These are phyloP conservation scores for Panthera uncia DNA, from an alignment of 2,113 vertebrate genomes.

Conservation along the genomic window DNA sequence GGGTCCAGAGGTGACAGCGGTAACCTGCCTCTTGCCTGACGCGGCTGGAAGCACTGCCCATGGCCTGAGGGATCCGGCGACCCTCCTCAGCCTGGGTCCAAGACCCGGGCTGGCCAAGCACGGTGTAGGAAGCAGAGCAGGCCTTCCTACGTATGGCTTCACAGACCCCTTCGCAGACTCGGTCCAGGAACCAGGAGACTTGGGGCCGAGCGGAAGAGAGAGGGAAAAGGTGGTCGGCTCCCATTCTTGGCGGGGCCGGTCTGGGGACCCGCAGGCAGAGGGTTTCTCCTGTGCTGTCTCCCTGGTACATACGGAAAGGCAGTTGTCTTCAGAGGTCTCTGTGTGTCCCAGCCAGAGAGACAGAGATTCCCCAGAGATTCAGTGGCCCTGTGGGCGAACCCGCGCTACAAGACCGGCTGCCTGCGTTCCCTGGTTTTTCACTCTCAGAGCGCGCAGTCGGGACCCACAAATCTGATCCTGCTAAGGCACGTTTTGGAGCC, in stretches of 20 bases:
- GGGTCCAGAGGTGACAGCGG: background rate
- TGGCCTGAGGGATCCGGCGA: fast-evolving
- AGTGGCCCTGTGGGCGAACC: too few species aligned
- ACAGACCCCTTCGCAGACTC: background rate
- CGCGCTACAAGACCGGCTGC: fast-evolving
- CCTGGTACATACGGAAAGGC: background rate
- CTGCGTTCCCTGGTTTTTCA: fast-evolving
- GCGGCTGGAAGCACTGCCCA: fast-evolving
- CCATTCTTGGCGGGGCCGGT: fast-evolving
- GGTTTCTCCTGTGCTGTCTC: background rate
- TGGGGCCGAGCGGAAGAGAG: fast-evolving
- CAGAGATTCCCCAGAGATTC: background rate
- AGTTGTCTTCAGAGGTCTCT: background rate
- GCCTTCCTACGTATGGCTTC: background rate
- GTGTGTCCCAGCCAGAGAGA: background rate
- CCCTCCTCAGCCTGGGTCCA: background rate
- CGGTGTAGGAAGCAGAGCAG: background rate
- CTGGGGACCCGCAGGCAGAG: fast-evolving
- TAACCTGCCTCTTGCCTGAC: background rate
- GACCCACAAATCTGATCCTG: fast-evolving
- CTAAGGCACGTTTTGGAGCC: background rate
- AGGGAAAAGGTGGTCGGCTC: fast-evolving
- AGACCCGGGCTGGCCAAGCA: fast-evolving
- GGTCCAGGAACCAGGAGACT: background rate
- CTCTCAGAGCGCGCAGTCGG: background rate